Base-by-base conservation (phyloP, 1,140 invertebrate species). In the Lasaia peninsularis region DNA sequence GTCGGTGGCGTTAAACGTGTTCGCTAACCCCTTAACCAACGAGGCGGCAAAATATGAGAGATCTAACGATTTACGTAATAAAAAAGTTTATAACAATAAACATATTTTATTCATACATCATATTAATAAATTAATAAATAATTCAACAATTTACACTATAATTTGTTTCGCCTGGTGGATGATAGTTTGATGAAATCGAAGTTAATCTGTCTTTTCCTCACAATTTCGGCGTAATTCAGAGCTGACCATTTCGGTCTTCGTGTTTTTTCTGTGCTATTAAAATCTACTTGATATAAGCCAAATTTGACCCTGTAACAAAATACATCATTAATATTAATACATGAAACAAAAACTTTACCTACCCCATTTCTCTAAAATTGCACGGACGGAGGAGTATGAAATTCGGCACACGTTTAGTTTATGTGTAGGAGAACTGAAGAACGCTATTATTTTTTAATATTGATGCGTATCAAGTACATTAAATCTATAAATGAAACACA, bases 201-300 rank as follows among this genome's bases (percentile, higher is more conserved):
- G 50, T 85, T 75, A 20, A 86, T 69, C 20, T 58, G 60, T 18
- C 63, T 62, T 8, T 74, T 76, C 9, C 53, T 53, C 1, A 79
- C 75, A 9, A 86, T 82, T 57, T 85, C 72, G 1, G 64, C 56
- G 48, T 77, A 86, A 53, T 78, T 82, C 1, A 73, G 57, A 0
- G 92, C 91, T 12, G 95, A 96, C 18, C 91, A 84, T 77, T 96
- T 96, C 0, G 92, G 92, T 2, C 90, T 94, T 60, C 95, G 90
- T 1, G 90, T 91, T 62, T 91, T 90, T 1, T 92, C 76, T 0
- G 92, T 91, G 64, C 93, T 90, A 1, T 81, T 89, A 69, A 96
- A 96, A 75, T 96, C 92, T 0, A 97, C 94, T 12, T 92, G 89
- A 68, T 93, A 93, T 0, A 96, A 69, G 1, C 95, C 96, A 78